Evolutionary conservation across 2,113 vertebrate species (phyloP).

Genomic region (Rhinopomastus cyanomelas): DNA sequence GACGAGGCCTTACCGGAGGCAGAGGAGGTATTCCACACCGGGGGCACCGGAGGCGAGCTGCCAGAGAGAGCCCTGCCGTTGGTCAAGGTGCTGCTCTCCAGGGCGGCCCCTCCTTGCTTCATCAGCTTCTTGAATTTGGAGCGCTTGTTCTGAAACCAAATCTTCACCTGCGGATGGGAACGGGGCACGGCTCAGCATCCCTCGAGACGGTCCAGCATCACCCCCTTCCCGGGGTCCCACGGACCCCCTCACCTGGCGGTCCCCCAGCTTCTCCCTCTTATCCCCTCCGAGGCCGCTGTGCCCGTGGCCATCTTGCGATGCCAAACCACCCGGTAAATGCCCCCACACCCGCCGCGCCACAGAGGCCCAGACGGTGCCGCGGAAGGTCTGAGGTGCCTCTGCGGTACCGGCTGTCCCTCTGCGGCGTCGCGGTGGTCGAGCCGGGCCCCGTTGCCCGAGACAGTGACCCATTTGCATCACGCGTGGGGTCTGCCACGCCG

Average conservation of each 20-base stretch:
- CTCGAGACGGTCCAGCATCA: background rate
- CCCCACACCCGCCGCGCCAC: background rate
- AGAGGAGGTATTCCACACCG: constrained; percentile 91
- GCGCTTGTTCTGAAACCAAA: constrained; percentile 99
- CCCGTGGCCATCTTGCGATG: background rate
- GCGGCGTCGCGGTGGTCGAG: background rate
- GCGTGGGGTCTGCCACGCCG: background rate
- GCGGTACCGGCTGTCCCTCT: background rate
- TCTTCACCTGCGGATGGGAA: constrained; percentile 87
- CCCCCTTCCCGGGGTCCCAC: no score
- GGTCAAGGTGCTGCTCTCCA: constrained; percentile 87
- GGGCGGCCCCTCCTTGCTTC: constrained; percentile 89
- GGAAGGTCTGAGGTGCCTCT: background rate
- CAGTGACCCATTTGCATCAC: background rate
- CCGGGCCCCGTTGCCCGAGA: background rate
- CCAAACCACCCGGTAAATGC: background rate
- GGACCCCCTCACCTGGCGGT: background rate
- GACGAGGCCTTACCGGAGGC: constrained; percentile 88
- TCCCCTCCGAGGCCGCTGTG: background rate
- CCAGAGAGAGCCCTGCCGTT: constrained; percentile 90
- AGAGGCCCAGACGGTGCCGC: background rate
- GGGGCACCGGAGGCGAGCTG: constrained; percentile 88
- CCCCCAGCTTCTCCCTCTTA: background rate
- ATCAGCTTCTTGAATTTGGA: constrained; percentile 99
- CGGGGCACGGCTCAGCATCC: background rate